phyloP scores from a whole-genome alignment of 2,113 vertebrate species.

The Pheucticus melanocephalus region DNA sequence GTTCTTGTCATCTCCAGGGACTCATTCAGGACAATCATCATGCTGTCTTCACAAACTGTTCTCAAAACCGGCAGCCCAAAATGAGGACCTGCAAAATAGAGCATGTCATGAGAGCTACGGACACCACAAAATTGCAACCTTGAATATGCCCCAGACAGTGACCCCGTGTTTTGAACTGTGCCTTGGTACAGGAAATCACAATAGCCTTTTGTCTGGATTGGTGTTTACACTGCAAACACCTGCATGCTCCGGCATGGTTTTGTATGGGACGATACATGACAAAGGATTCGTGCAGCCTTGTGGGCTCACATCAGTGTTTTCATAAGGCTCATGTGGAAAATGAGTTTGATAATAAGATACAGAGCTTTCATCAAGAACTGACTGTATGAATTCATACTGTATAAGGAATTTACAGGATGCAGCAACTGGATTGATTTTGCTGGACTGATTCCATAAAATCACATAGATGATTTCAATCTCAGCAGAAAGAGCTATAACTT shows the following conservation, averaged over 20 bases:
- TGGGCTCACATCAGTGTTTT: not conserved
- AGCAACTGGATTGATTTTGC: not conserved
- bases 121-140: rapidly evolving
- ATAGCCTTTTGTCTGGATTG: not conserved
- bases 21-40: not conserved
- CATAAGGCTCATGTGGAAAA: not conserved
- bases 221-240: not conserved
- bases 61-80: not conserved
- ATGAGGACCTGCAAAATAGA: not conserved
- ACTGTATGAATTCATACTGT: not conserved
- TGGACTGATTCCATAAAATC: not conserved
- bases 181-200: not conserved
- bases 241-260: not conserved
- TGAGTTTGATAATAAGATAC: not conserved
- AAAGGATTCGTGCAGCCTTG: not conserved
- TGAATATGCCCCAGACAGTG: not conserved
- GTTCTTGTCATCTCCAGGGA: not conserved
- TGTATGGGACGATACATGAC: not conserved
- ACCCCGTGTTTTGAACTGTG: not conserved
- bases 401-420: not conserved
- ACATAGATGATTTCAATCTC: not conserved
- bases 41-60: rapidly evolving
- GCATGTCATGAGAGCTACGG: rapidly evolving
- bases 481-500: not conserved
- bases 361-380: not conserved